Evolutionary conservation across 2,888 invertebrate genomes (phyloP), one percentile per base, ranked within the genome.

Genomic region (Brenthis ino): DNA sequence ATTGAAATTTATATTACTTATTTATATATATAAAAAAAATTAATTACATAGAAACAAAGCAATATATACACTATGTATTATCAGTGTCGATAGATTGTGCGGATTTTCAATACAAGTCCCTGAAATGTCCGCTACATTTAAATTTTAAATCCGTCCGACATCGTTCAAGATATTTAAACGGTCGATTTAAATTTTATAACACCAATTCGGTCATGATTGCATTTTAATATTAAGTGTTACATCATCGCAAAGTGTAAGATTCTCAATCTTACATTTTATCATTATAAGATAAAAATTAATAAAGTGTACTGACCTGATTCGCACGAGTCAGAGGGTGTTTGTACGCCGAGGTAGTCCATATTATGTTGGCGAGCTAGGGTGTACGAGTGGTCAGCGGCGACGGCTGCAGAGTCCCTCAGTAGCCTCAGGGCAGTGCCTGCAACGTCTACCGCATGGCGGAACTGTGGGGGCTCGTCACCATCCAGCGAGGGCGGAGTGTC

Each of bases 271-370:
- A 33, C 48, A 60, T 50, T 60, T 60, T 28, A 28, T 60, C 28
- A 50, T n/a, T 60, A 60, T 14, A 20, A 24, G 37, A 47, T 56
- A 28, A 20, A 54, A 70, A 51, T 63, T 14, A 66, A 57, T 71
- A 37, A 54, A 54, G 57, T 67, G 13, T 74, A 94, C 96, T 85
- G 71, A 91, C 91, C 91, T 88, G 91, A 91, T 91, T 96, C 93
- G 95, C 98, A 97, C 74, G 98, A 97, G 94, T 98, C 98, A 55
- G 98, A 97, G 67, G 98, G 97, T 75, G 98, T 97, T 82, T 97
- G 97, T 37, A 97, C 95, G 77, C 96, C 97, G 64, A 96, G 94
- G 78, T 94, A 94, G 81, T 96, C 96, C 73, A 95, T 93, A 83
- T 43, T 43, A 43, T 93, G 93, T 85, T 91, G 91, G 79, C 94